Evolutionary conservation across 1,140 invertebrate genomes (phyloP), one percentile per base, ranked within the genome.

Genomic region (Dendrolimus kikuchii): DNA sequence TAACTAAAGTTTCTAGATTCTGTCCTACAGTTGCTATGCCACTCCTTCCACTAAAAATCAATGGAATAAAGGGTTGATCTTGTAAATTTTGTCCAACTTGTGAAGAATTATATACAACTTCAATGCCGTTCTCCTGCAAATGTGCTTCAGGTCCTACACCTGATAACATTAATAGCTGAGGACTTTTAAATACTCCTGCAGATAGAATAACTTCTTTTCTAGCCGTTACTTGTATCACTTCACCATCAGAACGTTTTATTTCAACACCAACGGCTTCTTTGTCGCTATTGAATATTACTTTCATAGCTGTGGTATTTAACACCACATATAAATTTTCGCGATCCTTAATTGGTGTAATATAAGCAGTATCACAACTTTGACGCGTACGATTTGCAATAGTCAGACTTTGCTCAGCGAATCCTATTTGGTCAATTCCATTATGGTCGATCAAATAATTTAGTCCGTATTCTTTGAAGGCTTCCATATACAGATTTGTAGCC

Each of bases 361-460:
- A 97, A 0, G 93, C 95, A 0, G 95, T 23, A 23, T 23, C 92
- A 0, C 95, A 95, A 51, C 93, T 95, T 72, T 96, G 97, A 37
- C 96, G 86, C 0, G 90, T 91, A 0, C 94, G 94, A 41, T 93
- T 81, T 42, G 93, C 77, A 5, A 96, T 94, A 5, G 56, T 58
- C 8, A 38, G 46, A 7, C 38, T 3, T 5, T 51, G 46, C 2
- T 23, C 5, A 5, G 9, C 7, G 8, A 49, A 58, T 5, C 56
- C 56, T 8, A 49, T 0, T 49, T 58, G 56, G 7, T 58, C 38
- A 9, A 49, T 2, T 0, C 46, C 38, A 10, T 58, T 58, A 4
- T 5, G 9, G 5, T 58, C 56, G 41, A 45, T 4, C 0, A 53
- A 5, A 9, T 49, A 40, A 9, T 92, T 90, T 68, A 96, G 96